Evolutionary conservation across 2,888 invertebrate genomes (phyloP), one percentile per base, ranked within the genome.

Genomic region (Stenodema calcarata): DNA sequence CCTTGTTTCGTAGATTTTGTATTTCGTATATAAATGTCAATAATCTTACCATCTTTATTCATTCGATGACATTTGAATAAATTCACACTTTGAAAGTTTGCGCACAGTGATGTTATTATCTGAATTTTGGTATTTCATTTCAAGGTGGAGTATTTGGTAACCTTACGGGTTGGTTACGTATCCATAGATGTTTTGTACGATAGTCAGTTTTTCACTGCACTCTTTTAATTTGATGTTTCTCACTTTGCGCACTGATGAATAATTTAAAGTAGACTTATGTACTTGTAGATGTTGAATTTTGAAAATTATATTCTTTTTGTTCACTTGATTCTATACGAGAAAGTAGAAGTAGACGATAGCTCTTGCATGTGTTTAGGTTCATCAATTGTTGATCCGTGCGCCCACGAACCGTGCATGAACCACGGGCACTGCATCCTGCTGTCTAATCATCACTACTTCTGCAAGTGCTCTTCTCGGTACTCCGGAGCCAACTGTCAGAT

Each of bases 401-500:
- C 94, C 90, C 94, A 94, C 90, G 95, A 96, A 91, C 96, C 96
- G 35, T 96, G 96, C 92, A 94, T 96, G 95, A 93, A 94, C 90
- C 96, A 95, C 91, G 97, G 96, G 86, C 94, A 93, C 76, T 96
- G 96, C 91, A 94, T 95, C 89, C 95, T 95, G 69, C 93, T 94
- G 89, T 93, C 93, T 88, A 96, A 96, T 90, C 93, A 92, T 91
- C 97, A 96, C 91, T 84, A 54, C 81, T 95, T 95, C 90, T 98
- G 98, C 91, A 94, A 94, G 90, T 97, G 97, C 92, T 93, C 95
- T 87, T 94, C 96, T 44, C 94, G 96, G 86, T 97, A 96, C 92
- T 94, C 95, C 86, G 97, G 97, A 89, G 95, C 95, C 92, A 96
- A 96, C 92, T 97, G 97, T 92, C 95, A 97, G 91, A 94, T 94